Percentiles rank a stretch among this genome's conserved stretches.
phyloP scores from a whole-genome alignment of 2,113 vertebrate genomes.

The Tachysurus vachellii region DNA sequence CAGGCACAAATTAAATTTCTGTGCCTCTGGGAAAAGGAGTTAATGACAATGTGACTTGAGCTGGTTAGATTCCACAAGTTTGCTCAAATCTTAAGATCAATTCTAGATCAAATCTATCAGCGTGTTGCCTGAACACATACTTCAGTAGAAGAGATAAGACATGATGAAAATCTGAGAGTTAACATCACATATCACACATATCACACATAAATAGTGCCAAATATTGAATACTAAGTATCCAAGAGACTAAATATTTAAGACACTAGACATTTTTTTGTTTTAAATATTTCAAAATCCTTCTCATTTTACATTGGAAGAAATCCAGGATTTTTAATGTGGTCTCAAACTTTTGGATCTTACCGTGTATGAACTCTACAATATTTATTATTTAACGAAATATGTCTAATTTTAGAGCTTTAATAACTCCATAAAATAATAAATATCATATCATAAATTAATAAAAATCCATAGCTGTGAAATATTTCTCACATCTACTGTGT shows the following conservation, averaged over 20 bases:
- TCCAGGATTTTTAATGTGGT: background rate
- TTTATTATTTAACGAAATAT: background rate
- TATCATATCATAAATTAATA: too few species aligned
- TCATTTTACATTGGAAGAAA: background rate
- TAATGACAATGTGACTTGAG: background rate
- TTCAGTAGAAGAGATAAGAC: background rate
- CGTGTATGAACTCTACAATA: background rate
- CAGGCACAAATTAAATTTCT: too few species aligned
- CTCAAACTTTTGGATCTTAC: background rate
- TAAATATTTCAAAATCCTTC: background rate
- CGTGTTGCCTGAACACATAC: background rate
- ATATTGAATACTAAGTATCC: background rate
- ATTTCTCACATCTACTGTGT: background rate
- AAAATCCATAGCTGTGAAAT: background rate
- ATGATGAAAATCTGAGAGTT: background rate
- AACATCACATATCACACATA: background rate
- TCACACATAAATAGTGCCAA: background rate
- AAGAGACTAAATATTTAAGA: background rate
- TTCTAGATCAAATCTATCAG: background rate
- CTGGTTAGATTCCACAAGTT: background rate
- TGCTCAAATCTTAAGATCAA: background rate
- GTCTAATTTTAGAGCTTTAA: background rate
- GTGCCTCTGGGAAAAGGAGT: too few species aligned
- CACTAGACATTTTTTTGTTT: background rate
- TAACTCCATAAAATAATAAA: too few species aligned